Percentiles rank a stretch among this genome's conserved stretches.
Conservation (phyloP, 2,888 invertebrate species). For the Drosophila mulleri region DNA sequence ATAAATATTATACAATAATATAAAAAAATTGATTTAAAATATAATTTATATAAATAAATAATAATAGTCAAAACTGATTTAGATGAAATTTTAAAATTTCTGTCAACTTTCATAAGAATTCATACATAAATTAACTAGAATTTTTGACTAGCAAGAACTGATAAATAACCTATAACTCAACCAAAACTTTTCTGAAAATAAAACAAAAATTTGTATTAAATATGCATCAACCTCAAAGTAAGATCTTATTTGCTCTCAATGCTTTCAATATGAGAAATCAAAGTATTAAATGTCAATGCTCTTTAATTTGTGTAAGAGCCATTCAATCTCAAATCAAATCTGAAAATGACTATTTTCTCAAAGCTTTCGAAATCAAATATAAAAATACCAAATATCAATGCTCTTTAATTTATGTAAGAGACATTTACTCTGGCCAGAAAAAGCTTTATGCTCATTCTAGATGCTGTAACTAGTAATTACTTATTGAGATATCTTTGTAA, state of each 20-base stretch:
- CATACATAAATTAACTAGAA: too few species aligned
- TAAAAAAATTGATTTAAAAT: too few species aligned
- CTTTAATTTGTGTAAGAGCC: not conserved
- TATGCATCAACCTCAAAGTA: not conserved
- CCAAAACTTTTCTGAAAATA: too few species aligned
- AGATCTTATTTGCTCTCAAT: not conserved
- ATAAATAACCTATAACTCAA: too few species aligned
- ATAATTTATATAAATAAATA: too few species aligned
- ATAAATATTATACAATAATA: too few species aligned
- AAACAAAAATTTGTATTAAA: not conserved
- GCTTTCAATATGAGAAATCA: not conserved
- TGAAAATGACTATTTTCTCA: too few species aligned
- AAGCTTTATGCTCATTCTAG: not conserved
- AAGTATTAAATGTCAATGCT: not conserved
- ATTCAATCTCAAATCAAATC: not conserved
- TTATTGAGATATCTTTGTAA: constrained; percentile 18
- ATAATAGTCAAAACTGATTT: too few species aligned
- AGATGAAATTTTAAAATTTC: too few species aligned
- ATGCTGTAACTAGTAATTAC: constrained; percentile 4
- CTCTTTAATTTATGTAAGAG: not conserved
- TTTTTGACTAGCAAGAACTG: too few species aligned
- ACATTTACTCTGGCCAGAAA: not conserved
- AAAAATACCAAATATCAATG: not conserved
- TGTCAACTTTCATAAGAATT: too few species aligned
- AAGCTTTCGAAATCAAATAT: not conserved